Conservation (phyloP, 2,797 vertebrate genomes). For the Schizothorax lantsangensis region DNA sequence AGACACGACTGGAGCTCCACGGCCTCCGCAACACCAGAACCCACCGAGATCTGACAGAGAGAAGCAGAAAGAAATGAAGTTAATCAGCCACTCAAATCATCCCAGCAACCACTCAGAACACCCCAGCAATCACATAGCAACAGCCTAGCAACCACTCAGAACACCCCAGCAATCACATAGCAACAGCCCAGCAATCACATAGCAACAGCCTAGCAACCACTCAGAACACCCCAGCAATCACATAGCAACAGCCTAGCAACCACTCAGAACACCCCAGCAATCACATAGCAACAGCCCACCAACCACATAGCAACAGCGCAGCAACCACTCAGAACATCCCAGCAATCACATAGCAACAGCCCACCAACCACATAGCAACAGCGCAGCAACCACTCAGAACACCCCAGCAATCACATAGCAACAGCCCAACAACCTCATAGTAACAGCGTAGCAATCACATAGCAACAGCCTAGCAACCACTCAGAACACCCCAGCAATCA, state of each 20-base stretch:
- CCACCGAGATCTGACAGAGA: constrained; percentile 70
- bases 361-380: neutral
- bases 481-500: neutral
- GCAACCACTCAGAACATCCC: neutral
- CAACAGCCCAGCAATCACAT: no score
- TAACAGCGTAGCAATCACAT: neutral
- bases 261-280: neutral
- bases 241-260: neutral
- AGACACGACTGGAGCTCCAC: constrained; percentile 74
- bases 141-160: neutral
- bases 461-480: neutral
- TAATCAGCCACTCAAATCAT: neutral
- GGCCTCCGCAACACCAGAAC: constrained; percentile 51
- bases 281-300: neutral
- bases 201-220: neutral
- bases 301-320: neutral
- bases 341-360: neutral
- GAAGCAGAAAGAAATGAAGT: neutral
- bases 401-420: neutral
- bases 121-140: neutral
- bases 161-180: no score
- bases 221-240: neutral
- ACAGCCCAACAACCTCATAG: neutral
- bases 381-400: neutral
- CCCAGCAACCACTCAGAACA: neutral